phyloP scores from a whole-genome alignment of 1,140 invertebrate genomes.

The Drosophila gunungcola region DNA sequence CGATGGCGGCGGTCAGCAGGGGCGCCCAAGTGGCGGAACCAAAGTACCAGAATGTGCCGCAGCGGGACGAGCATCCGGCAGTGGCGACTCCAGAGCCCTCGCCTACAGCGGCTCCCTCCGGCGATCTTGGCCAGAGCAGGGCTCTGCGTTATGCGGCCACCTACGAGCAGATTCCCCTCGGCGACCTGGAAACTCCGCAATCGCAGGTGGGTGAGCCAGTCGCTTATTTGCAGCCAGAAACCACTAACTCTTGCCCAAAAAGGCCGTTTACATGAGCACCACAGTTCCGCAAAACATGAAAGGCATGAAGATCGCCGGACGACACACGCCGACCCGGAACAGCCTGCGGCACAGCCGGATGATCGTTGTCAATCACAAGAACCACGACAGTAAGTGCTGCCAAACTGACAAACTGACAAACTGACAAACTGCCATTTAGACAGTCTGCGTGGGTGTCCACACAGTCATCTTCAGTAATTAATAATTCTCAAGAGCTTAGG shows the following conservation, averaged over 20 bases:
- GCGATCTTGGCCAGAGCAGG: constrained; percentile 11
- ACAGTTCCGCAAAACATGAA: constrained; percentile 90
- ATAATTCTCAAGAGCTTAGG: no score
- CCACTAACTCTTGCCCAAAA: no score
- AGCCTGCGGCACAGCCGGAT: constrained; percentile 89
- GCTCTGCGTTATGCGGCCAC: constrained; percentile 46
- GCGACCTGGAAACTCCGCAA: constrained; percentile 65
- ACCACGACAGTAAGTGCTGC: constrained; percentile 85
- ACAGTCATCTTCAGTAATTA: background rate
- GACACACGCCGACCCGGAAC: constrained; percentile 89
- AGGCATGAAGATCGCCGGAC: constrained; percentile 87
- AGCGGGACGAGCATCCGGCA: constrained; percentile 15
- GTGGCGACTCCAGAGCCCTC: constrained; percentile 10
- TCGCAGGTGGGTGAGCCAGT: constrained; percentile 55
- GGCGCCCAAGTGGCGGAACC: constrained; percentile 35
- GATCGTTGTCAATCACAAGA: constrained; percentile 88
- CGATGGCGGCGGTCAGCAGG: background rate
- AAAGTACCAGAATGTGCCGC: constrained; percentile 73
- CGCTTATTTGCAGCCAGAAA: background rate
- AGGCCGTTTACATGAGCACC: constrained; percentile 86
- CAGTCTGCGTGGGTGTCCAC: background rate
- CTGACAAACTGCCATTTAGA: background rate
- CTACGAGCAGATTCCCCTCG: constrained; percentile 75
- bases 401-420: background rate
- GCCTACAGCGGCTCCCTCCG: background rate